These are phyloP conservation scores for Zophobas atratus DNA, from an alignment of 1,140 invertebrate species.

Conservation along the genomic window DNA sequence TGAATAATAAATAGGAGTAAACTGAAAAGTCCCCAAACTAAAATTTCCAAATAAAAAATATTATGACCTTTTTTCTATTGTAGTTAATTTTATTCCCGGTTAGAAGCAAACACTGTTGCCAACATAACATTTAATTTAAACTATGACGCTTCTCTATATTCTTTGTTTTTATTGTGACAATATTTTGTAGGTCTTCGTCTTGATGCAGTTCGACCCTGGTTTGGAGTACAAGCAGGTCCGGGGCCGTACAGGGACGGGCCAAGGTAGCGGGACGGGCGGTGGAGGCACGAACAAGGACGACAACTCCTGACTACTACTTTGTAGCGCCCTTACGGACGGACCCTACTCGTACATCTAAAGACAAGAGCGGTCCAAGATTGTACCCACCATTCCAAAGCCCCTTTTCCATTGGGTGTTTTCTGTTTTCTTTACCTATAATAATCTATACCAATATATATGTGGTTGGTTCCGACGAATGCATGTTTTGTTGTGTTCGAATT, in stretches of 20 bases:
- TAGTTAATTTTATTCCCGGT: too few species aligned
- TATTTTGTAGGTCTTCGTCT: slow-evolving; percentile 87
- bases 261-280: slow-evolving; percentile 72
- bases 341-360: slow-evolving; percentile 83
- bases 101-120: too few species aligned
- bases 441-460: slow-evolving; percentile 2
- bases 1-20: too few species aligned
- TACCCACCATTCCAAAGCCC: slow-evolving; percentile 52
- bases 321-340: slow-evolving; percentile 97
- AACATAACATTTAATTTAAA: too few species aligned
- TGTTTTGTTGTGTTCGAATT: slow-evolving; percentile 11
- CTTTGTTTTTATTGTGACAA: too few species aligned
- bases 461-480: slow-evolving; percentile 2
- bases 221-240: slow-evolving; percentile 93
- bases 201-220: slow-evolving; percentile 97
- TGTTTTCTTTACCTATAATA: slow-evolving; percentile 31
- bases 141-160: too few species aligned
- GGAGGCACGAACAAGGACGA: slow-evolving; percentile 85
- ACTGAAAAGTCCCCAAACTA: too few species aligned
- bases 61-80: too few species aligned
- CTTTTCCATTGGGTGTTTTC: slow-evolving; percentile 40
- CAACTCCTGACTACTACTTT: slow-evolving; percentile 98
- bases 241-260: slow-evolving; percentile 74
- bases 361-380: slow-evolving; percentile 36
- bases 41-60: too few species aligned